A percentile compares a stretch with the other conserved stretches of the same genome.
Conservation (phyloP, 2,888 invertebrate species). For the Smittia sp. region DNA sequence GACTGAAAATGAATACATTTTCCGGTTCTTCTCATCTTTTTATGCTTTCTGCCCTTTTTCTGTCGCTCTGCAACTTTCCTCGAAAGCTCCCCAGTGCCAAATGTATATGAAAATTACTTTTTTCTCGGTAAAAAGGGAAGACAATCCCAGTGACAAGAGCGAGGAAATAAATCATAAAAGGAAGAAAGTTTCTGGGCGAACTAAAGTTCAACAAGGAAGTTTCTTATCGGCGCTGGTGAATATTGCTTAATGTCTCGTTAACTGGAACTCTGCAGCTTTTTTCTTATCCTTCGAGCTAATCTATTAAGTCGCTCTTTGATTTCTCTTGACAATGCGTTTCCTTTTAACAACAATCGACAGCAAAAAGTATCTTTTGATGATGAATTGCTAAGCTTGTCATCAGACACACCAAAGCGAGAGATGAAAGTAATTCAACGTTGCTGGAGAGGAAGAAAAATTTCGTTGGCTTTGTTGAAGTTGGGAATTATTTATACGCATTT, state of each 20-base stretch:
- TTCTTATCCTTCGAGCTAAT: conserved; percentile 16
- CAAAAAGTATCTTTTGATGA: conserved; percentile 1
- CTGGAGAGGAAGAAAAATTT: not conserved
- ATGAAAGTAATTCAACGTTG: not conserved
- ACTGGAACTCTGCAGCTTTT: conserved; percentile 8
- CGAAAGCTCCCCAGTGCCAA: conserved; percentile 17
- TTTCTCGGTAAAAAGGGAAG: not conserved
- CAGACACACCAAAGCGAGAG: not conserved
- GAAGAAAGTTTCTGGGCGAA: not conserved
- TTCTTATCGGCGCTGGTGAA: not conserved
- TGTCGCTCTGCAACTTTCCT: not conserved
- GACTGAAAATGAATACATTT: conserved; percentile 4
- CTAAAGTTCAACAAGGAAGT: not conserved
- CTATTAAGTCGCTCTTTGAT: conserved; percentile 30
- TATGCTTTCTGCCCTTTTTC: not conserved
- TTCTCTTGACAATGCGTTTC: conserved; percentile 27
- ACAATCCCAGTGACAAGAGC: not conserved
- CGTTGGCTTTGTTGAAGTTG: not conserved
- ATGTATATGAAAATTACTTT: conserved; percentile 10
- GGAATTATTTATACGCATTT: not conserved
- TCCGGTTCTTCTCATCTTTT: not conserved
- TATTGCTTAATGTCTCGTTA: conserved; percentile 32
- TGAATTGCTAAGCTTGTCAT: conserved; percentile 4
- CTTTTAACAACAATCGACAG: not conserved
- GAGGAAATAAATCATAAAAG: conserved; percentile 3